A percentile compares a stretch with the other conserved stretches of the same genome.
phyloP scores from a whole-genome alignment of 2,888 invertebrate species.

The Eumacrocentrus americanus region DNA sequence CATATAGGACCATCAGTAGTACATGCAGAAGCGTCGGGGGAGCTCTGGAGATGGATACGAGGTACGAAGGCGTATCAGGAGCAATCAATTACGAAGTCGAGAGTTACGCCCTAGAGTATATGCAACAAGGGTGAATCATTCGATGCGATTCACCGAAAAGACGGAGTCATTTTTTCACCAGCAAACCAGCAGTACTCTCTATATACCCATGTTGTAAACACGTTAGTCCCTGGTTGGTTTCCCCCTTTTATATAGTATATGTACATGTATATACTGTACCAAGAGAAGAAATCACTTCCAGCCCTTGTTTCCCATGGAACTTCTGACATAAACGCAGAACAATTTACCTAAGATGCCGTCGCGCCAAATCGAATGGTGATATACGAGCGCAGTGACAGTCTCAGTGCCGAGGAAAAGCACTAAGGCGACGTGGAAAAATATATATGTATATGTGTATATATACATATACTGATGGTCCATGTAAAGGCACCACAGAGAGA shows the following conservation, averaged over 20 bases:
- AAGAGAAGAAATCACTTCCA: slow-evolving; percentile 4
- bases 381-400: slow-evolving; percentile 27
- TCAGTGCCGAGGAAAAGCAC: slow-evolving; percentile 19
- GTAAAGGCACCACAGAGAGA: not conserved
- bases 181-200: not conserved
- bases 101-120: slow-evolving; percentile 38
- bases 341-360: slow-evolving; percentile 48
- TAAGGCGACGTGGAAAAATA: not conserved
- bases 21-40: slow-evolving; percentile 33
- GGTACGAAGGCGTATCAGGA: slow-evolving; percentile 60
- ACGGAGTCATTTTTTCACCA: slow-evolving; percentile 14
- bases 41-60: slow-evolving; percentile 53
- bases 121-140: slow-evolving; percentile 34
- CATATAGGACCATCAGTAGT: no score
- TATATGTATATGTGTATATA: not conserved
- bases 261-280: not conserved
- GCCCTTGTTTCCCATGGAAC: slow-evolving; percentile 2
- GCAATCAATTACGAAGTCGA: slow-evolving; percentile 60
- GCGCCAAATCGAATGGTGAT: slow-evolving; percentile 40
- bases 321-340: slow-evolving; percentile 32
- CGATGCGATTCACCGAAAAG: slow-evolving; percentile 24
- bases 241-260: no score
- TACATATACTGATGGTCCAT: not conserved
- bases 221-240: slow-evolving; percentile 8
- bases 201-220: slow-evolving; percentile 7